Base-by-base conservation (phyloP, 2,888 invertebrate species). In the Ornithoptera alexandrae region DNA sequence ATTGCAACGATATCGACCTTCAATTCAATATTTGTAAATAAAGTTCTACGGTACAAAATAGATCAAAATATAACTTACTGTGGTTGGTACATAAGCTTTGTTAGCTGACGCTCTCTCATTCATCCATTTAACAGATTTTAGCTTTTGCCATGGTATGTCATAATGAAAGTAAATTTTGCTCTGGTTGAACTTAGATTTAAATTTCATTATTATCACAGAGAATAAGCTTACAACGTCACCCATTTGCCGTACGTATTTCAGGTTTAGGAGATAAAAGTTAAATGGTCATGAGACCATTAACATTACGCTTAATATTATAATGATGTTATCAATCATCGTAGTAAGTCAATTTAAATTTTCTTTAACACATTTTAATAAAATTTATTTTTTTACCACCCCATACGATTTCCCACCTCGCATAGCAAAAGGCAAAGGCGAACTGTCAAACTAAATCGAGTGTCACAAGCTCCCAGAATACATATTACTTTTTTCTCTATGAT, bases 61-160 rank as follows among this genome's bases (percentile, higher is more conserved):
- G 24, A 57, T 53, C 17, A 53, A 53, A 70, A 69, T 39, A 69
- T 67, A 62, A 66, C 88, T 88, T 76, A 94, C 94, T 82, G 90
- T 90, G 36, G 98, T 98, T 61, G 98, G 98, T 76, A 95, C 94
- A 87, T 98, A 98, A 1, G 98, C 97, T 86, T 95, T 94, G 81
- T 95, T 95, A 50, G 95, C 93, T 70, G 93, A 92, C 64, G 97
- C 96, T 81, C 94, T 94, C 78, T 94, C 93, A 90, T 97, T 97
- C 94, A 95, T 97, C 97, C 97, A 97, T 89, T 95, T 94, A 68
- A 96, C 93, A 62, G 84, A 71, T 76, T 88, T 90, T 22, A 92
- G 80, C 78, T 84, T 91, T 75, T 90, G 86, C 91, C 89, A 89
- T 39, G 90, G 89, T 78, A 90, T 78, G 84, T 91, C 87, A 77